phyloP scores from a whole-genome alignment of 2,888 invertebrate genomes.

The Watsonalla cultraria region DNA sequence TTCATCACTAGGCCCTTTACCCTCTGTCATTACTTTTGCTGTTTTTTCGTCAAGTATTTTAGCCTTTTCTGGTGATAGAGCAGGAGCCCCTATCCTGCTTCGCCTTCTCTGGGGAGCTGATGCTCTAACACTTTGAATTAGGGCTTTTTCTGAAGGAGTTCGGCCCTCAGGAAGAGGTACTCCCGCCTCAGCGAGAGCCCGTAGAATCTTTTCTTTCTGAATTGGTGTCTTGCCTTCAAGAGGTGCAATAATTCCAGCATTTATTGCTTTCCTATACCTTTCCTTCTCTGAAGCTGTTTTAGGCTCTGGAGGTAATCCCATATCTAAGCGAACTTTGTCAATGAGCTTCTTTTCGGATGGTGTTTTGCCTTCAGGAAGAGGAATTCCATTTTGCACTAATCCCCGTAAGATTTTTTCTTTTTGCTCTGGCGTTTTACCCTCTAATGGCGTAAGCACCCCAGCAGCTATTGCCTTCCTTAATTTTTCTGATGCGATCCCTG shows the following conservation, averaged over 20 bases:
- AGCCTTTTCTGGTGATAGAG: constrained; percentile 6
- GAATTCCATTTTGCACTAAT: constrained; percentile 12
- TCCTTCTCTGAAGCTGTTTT: constrained; percentile 11
- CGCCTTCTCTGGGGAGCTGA: not conserved
- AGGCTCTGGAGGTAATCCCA: constrained; percentile 21
- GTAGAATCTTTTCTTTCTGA: constrained; percentile 17
- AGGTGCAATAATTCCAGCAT: constrained; percentile 15
- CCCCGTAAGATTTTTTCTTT: constrained; percentile 22
- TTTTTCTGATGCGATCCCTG: constrained; percentile 10
- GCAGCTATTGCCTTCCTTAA: constrained; percentile 15
- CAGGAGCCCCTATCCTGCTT: constrained; percentile 1
- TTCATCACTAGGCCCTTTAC: constrained; percentile 35
- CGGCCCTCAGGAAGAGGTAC: constrained; percentile 15
- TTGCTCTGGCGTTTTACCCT: constrained; percentile 23
- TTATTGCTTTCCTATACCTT: constrained; percentile 14
- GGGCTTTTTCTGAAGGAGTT: constrained; percentile 12
- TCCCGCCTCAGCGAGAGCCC: constrained; percentile 10
- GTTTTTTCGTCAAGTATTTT: constrained; percentile 22
- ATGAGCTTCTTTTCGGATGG: constrained; percentile 23
- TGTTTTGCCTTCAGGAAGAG: constrained; percentile 22
- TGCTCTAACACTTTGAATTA: constrained; percentile 19
- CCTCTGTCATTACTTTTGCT: constrained; percentile 31
- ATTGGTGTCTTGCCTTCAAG: constrained; percentile 17
- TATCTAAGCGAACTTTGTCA: constrained; percentile 15
- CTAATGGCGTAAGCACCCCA: constrained; percentile 16